Conservation (phyloP, 2,113 vertebrate genomes). For the Pavo muticus region DNA sequence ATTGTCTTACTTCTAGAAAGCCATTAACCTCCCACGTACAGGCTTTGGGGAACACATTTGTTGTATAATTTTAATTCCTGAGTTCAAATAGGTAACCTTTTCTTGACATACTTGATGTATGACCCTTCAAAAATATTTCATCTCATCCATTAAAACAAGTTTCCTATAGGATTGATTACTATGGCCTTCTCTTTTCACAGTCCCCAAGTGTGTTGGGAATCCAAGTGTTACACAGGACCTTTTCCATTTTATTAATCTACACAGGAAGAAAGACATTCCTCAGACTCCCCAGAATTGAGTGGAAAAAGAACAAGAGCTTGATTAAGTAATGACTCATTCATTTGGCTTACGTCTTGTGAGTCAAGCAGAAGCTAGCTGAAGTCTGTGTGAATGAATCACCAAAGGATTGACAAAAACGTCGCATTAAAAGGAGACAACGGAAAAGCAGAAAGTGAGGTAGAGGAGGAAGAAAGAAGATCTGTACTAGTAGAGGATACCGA, state of each 20-base stretch:
- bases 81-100: not conserved
- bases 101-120: not conserved
- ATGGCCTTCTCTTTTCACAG: not conserved
- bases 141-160: not conserved
- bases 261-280: not conserved
- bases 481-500: not conserved
- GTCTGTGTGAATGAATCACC: no score
- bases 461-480: not conserved
- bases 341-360: not conserved
- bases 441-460: not conserved
- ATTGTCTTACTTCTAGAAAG: not conserved
- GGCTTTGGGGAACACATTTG: not conserved
- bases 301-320: not conserved
- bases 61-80: not conserved
- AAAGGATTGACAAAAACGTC: not conserved
- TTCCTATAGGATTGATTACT: not conserved
- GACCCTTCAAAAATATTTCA: not conserved
- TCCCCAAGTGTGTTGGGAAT: not conserved
- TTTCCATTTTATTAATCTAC: not conserved
- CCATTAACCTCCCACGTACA: accelerated
- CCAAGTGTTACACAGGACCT: not conserved
- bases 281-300: not conserved
- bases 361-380: not conserved
- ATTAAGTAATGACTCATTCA: not conserved
- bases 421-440: not conserved